These are phyloP conservation scores for Phalacrocorax aristotelis DNA, from an alignment of 2,113 vertebrate species.

Conservation along the genomic window DNA sequence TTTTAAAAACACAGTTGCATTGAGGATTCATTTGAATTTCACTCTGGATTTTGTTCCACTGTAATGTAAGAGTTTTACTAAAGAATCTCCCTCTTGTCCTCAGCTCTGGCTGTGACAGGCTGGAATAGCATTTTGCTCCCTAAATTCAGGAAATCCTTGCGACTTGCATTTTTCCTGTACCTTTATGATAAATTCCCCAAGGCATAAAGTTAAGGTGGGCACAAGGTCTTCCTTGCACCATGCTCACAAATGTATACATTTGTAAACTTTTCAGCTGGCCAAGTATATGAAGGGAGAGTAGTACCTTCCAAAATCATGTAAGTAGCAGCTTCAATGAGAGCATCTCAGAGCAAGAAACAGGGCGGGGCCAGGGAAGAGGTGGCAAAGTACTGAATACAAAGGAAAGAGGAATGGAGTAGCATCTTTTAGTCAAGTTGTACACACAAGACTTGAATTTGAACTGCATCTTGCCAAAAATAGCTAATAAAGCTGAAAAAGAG, in stretches of 20 bases:
- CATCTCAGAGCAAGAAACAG: background rate
- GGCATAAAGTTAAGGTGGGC: background rate
- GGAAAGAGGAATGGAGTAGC: background rate
- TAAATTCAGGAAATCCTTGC: background rate
- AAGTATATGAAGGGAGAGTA: background rate
- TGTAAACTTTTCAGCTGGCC: background rate
- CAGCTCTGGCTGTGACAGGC: background rate
- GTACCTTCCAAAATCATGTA: background rate
- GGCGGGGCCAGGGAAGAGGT: accelerated
- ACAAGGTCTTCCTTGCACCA: background rate
- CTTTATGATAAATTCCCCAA: background rate
- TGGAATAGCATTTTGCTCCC: background rate
- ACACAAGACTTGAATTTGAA: background rate
- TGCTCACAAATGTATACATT: background rate
- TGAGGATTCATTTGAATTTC: background rate
- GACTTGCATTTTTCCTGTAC: background rate
- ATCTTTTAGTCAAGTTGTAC: background rate
- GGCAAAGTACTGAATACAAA: background rate
- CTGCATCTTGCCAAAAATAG: background rate
- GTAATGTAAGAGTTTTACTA: background rate
- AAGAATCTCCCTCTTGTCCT: background rate
- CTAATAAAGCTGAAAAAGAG: background rate
- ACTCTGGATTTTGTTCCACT: background rate
- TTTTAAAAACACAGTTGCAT: background rate
- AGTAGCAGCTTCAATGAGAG: background rate